A percentile compares a stretch with the other conserved stretches of the same genome.
phyloP scores from a whole-genome alignment of 2,113 vertebrate species.

The Leiothrix lutea region DNA sequence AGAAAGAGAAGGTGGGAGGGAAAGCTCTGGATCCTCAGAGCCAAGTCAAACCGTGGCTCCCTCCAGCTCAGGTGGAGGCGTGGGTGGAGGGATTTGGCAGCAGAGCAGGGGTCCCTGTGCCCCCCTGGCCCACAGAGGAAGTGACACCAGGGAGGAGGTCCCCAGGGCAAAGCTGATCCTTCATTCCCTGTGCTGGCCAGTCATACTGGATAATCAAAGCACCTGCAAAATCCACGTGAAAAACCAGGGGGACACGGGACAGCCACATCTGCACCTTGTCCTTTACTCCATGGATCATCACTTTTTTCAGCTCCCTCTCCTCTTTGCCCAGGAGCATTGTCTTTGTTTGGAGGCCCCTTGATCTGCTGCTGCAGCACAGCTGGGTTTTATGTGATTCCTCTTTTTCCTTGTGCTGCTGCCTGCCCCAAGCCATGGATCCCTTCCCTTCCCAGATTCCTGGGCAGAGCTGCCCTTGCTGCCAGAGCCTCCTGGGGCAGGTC shows the following conservation, averaged over 20 bases:
- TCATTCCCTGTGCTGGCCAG: background rate
- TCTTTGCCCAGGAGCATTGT: background rate
- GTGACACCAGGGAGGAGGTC: background rate
- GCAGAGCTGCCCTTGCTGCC: background rate
- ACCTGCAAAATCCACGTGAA: rapidly evolving
- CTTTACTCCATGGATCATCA: background rate
- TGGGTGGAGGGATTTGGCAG: background rate
- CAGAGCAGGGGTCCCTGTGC: rapidly evolving
- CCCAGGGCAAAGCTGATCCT: background rate
- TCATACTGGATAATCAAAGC: background rate
- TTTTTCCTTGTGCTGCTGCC: rapidly evolving
- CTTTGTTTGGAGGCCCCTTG: background rate
- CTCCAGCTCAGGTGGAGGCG: rapidly evolving
- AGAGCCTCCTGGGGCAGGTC: background rate
- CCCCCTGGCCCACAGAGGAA: background rate
- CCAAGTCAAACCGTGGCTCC: background rate
- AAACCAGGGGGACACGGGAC: rapidly evolving
- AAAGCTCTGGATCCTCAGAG: background rate
- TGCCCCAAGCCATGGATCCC: rapidly evolving
- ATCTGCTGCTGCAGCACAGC: background rate
- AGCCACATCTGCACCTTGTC: rapidly evolving
- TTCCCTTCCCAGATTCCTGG: background rate
- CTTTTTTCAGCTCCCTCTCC: background rate
- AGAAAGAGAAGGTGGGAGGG: background rate
- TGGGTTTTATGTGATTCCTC: background rate